Percentiles rank a stretch among this genome's conserved stretches.
These are phyloP conservation scores for Drosophila limbata DNA, from an alignment of 2,888 invertebrate genomes.

Conservation along the genomic window DNA sequence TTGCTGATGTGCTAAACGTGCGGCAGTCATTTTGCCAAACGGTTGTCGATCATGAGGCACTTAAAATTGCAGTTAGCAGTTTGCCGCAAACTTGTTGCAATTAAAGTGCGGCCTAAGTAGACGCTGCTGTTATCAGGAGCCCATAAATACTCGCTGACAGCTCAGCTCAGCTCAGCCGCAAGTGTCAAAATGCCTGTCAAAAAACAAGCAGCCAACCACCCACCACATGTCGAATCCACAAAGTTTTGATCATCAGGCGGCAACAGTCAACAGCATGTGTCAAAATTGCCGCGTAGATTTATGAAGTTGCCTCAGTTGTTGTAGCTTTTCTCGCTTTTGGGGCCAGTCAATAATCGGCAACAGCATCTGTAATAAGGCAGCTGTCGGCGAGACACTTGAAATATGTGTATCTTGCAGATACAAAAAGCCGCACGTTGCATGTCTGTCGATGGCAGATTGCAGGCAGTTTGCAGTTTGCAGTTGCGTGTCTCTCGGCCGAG, in stretches of 20 bases:
- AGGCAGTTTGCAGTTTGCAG: slow-evolving; percentile 58
- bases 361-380: slow-evolving; percentile 76
- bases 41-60: slow-evolving; percentile 82
- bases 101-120: slow-evolving; percentile 42
- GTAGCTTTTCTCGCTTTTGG: slow-evolving; percentile 34
- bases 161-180: slow-evolving; percentile 64
- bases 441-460: slow-evolving; percentile 66
- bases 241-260: slow-evolving; percentile 54
- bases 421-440: slow-evolving; percentile 43
- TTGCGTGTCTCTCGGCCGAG: slow-evolving; percentile 59
- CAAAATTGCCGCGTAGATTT: slow-evolving; percentile 63
- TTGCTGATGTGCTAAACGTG: slow-evolving; percentile 82
- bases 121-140: slow-evolving; percentile 29
- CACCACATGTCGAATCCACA: slow-evolving; percentile 42
- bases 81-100: slow-evolving; percentile 47
- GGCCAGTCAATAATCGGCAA: slow-evolving; percentile 60
- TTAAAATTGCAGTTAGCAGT: slow-evolving; percentile 49
- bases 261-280: slow-evolving; percentile 47
- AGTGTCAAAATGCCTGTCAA: slow-evolving; percentile 69
- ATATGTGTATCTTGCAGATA: slow-evolving; percentile 71
- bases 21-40: slow-evolving; percentile 82
- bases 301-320: slow-evolving; percentile 52
- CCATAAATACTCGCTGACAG: slow-evolving; percentile 69
- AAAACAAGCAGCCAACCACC: slow-evolving; percentile 29
- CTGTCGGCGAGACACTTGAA: slow-evolving; percentile 76